These are phyloP conservation scores for Heterochromis multidens DNA, from an alignment of 2,113 vertebrate species.

Conservation along the genomic window DNA sequence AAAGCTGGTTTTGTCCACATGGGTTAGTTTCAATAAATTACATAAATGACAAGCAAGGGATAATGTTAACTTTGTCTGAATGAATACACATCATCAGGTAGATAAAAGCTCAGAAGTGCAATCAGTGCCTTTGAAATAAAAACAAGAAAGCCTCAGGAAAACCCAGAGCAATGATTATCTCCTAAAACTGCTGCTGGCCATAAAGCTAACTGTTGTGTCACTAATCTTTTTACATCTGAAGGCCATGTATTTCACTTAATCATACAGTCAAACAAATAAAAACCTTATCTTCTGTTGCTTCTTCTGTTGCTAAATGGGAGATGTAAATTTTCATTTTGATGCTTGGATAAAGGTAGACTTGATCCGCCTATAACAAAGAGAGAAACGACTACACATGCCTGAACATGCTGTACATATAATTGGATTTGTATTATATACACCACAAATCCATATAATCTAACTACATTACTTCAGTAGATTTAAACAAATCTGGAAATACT, in stretches of 20 bases:
- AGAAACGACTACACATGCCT: slow-evolving; percentile 13
- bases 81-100: slow-evolving; percentile 51
- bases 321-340: slow-evolving; percentile 23
- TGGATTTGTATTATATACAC: slow-evolving; percentile 17
- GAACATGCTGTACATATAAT: slow-evolving; percentile 16
- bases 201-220: slow-evolving; percentile 9
- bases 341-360: slow-evolving; percentile 54
- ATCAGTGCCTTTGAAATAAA: slow-evolving; percentile 59
- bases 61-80: slow-evolving; percentile 50
- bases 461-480: not conserved
- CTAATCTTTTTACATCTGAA: slow-evolving; percentile 46
- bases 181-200: slow-evolving; percentile 27
- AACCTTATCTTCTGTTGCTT: slow-evolving; percentile 37
- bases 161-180: slow-evolving; percentile 48
- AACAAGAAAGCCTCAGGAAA: slow-evolving; percentile 29
- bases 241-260: slow-evolving; percentile 41
- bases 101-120: slow-evolving; percentile 46
- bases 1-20: not conserved
- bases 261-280: slow-evolving; percentile 40
- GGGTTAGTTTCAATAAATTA: slow-evolving; percentile 26
- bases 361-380: slow-evolving; percentile 45
- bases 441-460: slow-evolving; percentile 6
- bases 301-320: slow-evolving; percentile 33
- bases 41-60: not conserved
- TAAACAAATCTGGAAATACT: not conserved